Conservation (phyloP, 2,888 invertebrate species). For the Cacoxenus indagator region DNA sequence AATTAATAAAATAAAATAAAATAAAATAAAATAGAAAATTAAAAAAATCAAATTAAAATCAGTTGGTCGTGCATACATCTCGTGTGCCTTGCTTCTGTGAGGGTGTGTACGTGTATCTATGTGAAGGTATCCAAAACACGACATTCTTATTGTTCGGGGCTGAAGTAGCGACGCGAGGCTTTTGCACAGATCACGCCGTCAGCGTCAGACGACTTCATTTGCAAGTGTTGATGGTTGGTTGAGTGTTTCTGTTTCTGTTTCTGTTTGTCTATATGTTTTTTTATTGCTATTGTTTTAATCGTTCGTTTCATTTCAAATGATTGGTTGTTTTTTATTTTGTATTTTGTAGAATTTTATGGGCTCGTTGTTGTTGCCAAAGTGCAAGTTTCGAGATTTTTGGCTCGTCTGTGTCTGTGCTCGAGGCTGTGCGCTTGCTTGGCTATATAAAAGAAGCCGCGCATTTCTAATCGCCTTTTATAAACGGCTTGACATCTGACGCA, state of each 20-base stretch:
- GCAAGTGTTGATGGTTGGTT: slow-evolving; percentile 11
- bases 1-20: no score
- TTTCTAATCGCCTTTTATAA: slow-evolving; percentile 36
- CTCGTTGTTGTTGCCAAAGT: not conserved
- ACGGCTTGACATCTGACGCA: slow-evolving; percentile 23
- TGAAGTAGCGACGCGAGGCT: no score
- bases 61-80: no score
- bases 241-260: no score
- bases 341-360: not conserved
- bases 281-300: no score
- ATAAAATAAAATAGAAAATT: no score
- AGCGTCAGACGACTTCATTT: slow-evolving; percentile 1
- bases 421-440: not conserved
- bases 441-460: slow-evolving; percentile 43
- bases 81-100: no score
- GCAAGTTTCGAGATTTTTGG: not conserved
- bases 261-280: no score
- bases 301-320: slow-evolving; percentile 7
- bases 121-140: no score
- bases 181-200: not conserved
- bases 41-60: no score
- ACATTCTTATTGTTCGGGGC: no score
- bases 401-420: not conserved
- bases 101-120: no score
- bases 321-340: not conserved